Percentiles rank a stretch among this genome's conserved stretches.
These are phyloP conservation scores for Labrus mixtus DNA, from an alignment of 2,113 vertebrate genomes.

Conservation along the genomic window DNA sequence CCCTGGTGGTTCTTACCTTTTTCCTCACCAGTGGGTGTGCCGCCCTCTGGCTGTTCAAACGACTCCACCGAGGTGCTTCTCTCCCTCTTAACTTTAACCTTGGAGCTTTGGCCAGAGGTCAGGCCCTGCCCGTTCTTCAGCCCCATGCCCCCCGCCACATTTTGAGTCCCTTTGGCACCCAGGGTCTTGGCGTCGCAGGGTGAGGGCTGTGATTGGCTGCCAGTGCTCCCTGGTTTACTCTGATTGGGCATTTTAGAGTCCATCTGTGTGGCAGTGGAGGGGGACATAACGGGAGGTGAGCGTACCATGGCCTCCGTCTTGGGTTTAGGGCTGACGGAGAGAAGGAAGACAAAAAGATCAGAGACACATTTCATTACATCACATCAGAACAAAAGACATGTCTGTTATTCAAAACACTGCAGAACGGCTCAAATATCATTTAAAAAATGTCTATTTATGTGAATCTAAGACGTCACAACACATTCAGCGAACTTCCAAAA, in stretches of 20 bases:
- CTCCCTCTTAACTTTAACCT: conserved; percentile 98
- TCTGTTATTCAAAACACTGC: neutral
- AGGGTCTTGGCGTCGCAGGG: conserved; percentile 94
- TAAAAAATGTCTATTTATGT: neutral
- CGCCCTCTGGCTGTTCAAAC: conserved; percentile 95
- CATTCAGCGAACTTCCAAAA: neutral
- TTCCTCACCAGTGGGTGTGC: conserved; percentile 92
- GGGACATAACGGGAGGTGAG: conserved; percentile 99
- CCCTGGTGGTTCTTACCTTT: conserved; percentile 85
- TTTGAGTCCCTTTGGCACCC: conserved; percentile 87
- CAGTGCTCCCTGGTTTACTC: conserved; percentile 95
- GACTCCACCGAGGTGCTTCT: conserved; percentile 97
- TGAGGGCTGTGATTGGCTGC: conserved; percentile 97
- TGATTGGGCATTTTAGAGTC: conserved; percentile 99
- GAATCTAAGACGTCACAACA: neutral
- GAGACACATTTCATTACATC: neutral
- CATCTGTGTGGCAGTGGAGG: conserved; percentile 97
- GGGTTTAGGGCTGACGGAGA: conserved; percentile 93
- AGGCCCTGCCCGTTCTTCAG: conserved; percentile 93
- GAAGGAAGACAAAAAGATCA: conserved; percentile 9
- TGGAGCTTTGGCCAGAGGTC: conserved; percentile 93
- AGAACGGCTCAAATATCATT: neutral
- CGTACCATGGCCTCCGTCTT: conserved; percentile 99
- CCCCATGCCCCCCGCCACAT: conserved; percentile 94
- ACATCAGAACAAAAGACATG: neutral